phyloP scores from a whole-genome alignment of 2,888 invertebrate genomes.

The Drosophila falleni region DNA sequence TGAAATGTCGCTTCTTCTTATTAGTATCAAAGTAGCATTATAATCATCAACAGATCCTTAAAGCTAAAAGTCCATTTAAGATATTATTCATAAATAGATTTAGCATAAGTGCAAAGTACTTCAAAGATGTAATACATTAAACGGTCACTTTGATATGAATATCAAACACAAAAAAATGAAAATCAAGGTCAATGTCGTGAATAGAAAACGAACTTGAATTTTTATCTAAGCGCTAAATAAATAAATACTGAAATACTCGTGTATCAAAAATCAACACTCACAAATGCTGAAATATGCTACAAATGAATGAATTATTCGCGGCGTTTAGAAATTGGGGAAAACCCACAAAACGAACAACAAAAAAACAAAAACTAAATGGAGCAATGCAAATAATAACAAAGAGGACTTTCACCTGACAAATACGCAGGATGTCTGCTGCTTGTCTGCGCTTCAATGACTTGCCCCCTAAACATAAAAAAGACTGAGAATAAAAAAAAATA shows the following conservation, averaged over 20 bases:
- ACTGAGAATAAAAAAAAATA: constrained; percentile 25
- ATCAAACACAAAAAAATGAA: constrained; percentile 53
- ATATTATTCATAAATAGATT: background rate
- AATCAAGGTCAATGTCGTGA: constrained; percentile 69
- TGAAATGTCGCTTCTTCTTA: background rate
- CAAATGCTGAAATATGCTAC: constrained; percentile 42
- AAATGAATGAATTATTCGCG: constrained; percentile 69
- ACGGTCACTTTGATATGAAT: constrained; percentile 11
- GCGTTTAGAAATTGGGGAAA: constrained; percentile 65
- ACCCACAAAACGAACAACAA: constrained; percentile 7
- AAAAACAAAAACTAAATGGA: constrained; percentile 33
- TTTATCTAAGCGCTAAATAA: constrained; percentile 63
- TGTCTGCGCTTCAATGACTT: constrained; percentile 75
- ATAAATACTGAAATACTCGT: constrained; percentile 21
- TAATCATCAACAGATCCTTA: background rate
- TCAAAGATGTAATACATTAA: constrained; percentile 1
- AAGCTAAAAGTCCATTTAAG: background rate
- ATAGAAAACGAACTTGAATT: constrained; percentile 39
- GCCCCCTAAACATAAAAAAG: constrained; percentile 30
- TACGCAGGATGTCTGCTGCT: constrained; percentile 71
- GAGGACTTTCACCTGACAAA: constrained; percentile 77
- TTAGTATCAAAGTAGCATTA: background rate
- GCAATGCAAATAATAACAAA: constrained; percentile 48
- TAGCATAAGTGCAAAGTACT: background rate
- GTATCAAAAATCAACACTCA: constrained; percentile 48